Conservation (phyloP, 2,113 vertebrate species). For the Otis tarda region DNA sequence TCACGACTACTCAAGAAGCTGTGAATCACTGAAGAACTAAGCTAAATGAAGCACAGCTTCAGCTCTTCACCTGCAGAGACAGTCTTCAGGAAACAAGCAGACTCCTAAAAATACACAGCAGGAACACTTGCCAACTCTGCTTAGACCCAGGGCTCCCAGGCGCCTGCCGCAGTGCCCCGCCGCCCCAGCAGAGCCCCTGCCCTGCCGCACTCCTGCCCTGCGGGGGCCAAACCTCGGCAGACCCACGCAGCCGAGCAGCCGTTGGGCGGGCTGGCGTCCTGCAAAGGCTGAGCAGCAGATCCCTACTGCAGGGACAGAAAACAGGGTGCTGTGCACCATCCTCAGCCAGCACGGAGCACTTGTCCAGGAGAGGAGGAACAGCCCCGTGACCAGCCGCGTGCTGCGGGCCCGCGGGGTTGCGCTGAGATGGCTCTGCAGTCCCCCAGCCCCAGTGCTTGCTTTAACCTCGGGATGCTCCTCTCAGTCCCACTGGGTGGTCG, state of each 20-base stretch:
- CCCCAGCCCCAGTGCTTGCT: background rate
- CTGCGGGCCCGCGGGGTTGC: too few relatives aligned
- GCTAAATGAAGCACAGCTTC: rapidly evolving
- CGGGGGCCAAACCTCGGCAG: background rate
- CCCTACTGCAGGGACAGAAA: background rate
- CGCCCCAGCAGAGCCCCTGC: background rate
- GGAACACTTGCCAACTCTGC: background rate
- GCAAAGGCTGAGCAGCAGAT: background rate
- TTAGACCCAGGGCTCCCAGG: too few relatives aligned
- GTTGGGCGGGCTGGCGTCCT: too few relatives aligned
- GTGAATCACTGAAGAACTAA: background rate
- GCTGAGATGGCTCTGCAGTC: background rate
- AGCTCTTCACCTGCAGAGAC: background rate
- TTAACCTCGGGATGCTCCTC: background rate
- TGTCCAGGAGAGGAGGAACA: too few relatives aligned
- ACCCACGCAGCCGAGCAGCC: too few relatives aligned
- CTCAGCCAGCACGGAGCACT: background rate
- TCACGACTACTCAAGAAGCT: background rate
- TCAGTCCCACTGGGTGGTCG: rapidly evolving
- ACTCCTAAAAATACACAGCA: background rate
- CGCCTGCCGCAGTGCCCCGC: too few relatives aligned
- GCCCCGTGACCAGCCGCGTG: background rate
- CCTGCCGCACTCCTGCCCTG: too few relatives aligned
- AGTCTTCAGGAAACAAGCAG: background rate
- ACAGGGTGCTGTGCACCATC: rapidly evolving